These are phyloP conservation scores for Lepidostoma basale DNA, from an alignment of 1,140 invertebrate species.

Conservation along the genomic window DNA sequence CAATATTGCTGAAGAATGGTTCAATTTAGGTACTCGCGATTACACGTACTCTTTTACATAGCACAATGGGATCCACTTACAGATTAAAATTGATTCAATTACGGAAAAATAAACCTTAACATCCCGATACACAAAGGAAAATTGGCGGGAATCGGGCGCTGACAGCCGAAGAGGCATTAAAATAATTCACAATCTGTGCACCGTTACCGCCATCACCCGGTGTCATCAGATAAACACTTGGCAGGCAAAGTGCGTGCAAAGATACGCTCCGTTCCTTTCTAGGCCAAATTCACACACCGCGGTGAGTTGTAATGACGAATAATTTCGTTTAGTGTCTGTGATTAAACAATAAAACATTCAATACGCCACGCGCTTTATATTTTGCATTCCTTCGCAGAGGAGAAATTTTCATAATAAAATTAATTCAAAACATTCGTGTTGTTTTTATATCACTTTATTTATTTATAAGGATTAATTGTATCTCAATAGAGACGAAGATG, in stretches of 20 bases:
- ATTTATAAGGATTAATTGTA: too few species aligned
- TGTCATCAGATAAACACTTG: slow-evolving; percentile 35
- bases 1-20: too few species aligned
- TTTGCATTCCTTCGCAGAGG: too few species aligned
- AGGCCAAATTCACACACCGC: slow-evolving; percentile 28
- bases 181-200: slow-evolving; percentile 3
- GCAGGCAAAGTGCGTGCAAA: slow-evolving; percentile 33
- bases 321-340: neutral
- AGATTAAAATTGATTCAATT: neutral
- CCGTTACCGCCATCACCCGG: slow-evolving; percentile 15
- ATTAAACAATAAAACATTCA: too few species aligned
- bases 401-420: too few species aligned
- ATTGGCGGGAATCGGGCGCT: neutral
- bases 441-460: too few species aligned
- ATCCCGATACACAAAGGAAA: neutral
- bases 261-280: slow-evolving; percentile 38
- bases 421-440: too few species aligned
- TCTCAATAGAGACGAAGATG: too few species aligned
- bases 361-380: too few species aligned
- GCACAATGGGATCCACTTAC: too few species aligned
- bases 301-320: neutral
- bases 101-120: neutral
- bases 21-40: too few species aligned
- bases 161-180: slow-evolving; percentile 5
- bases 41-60: too few species aligned